Conservation (phyloP, 2,888 invertebrate genomes). For the Cephonodes hylas region DNA sequence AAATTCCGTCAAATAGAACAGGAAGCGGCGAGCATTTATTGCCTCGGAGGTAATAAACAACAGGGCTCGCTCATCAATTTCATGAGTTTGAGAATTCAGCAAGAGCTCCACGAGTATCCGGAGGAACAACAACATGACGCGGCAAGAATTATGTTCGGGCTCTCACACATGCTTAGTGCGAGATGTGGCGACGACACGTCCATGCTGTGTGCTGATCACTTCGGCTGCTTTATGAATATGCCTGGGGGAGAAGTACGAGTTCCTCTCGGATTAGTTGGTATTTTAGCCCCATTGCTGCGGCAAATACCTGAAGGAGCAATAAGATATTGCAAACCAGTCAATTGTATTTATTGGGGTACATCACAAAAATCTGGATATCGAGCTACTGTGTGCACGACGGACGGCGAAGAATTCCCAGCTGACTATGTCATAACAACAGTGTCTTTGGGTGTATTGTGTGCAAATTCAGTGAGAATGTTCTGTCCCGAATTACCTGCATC, state of each 20-base stretch:
- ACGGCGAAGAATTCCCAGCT: conserved; percentile 85
- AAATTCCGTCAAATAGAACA: conserved; percentile 84
- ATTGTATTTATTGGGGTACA: conserved; percentile 85
- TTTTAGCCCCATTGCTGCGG: conserved; percentile 83
- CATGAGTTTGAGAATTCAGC: conserved; percentile 84
- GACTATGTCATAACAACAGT: conserved; percentile 91
- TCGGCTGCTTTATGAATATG: conserved; percentile 76
- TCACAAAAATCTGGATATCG: conserved; percentile 69
- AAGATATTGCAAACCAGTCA: conserved; percentile 86
- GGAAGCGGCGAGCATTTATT: conserved; percentile 83
- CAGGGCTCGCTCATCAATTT: conserved; percentile 85
- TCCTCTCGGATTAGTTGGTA: conserved; percentile 84
- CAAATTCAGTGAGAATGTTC: conserved; percentile 84
- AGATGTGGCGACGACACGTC: conserved; percentile 84
- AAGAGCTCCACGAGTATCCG: conserved; percentile 84
- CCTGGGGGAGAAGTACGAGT: conserved; percentile 82
- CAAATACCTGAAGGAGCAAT: conserved; percentile 83
- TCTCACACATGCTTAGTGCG: conserved; percentile 82
- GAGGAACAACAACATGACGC: conserved; percentile 85
- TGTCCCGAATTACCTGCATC: conserved; percentile 85
- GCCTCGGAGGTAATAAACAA: conserved; percentile 80
- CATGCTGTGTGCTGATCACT: conserved; percentile 63
- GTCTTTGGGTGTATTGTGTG: conserved; percentile 87
- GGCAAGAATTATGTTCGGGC: conserved; percentile 84
- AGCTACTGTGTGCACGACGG: conserved; percentile 83